These are phyloP conservation scores for Elysia chlorotica DNA, from an alignment of 1,140 invertebrate genomes.

Conservation along the genomic window DNA sequence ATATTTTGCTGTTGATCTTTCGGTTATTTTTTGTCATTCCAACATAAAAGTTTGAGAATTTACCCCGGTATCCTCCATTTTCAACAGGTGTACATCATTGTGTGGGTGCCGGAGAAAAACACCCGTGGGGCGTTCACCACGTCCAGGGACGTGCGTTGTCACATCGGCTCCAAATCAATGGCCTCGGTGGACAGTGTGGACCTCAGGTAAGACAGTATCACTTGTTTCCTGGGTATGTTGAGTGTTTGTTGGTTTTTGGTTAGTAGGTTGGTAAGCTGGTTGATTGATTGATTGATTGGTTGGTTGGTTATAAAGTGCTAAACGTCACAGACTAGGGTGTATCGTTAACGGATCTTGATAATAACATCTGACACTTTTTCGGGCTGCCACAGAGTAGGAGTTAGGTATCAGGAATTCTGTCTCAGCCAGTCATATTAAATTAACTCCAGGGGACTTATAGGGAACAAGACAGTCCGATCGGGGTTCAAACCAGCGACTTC, in stretches of 20 bases:
- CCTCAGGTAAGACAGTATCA: slow-evolving; percentile 30
- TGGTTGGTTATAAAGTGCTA: background rate
- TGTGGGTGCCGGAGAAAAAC: slow-evolving; percentile 78
- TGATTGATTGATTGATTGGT: background rate
- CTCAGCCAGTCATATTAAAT: too few species aligned
- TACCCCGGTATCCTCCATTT: too few species aligned
- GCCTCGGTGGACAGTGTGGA: slow-evolving; percentile 49
- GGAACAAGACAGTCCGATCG: too few species aligned
- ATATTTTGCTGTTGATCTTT: too few species aligned
- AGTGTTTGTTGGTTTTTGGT: background rate
- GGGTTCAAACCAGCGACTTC: too few species aligned
- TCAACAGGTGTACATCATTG: slow-evolving; percentile 80
- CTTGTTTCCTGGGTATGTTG: background rate
- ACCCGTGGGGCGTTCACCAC: slow-evolving; percentile 77
- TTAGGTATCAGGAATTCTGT: too few species aligned
- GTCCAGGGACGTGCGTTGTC: slow-evolving; percentile 76
- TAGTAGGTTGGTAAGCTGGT: background rate
- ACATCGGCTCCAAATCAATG: slow-evolving; percentile 69
- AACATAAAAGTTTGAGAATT: too few species aligned
- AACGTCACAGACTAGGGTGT: too few species aligned
- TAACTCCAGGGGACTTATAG: too few species aligned
- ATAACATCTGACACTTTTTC: background rate
- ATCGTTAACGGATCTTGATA: too few species aligned
- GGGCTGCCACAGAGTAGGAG: background rate
- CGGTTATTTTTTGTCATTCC: too few species aligned